Percentiles rank a stretch among this genome's conserved stretches.
Evolutionary conservation across 2,888 invertebrate species (phyloP).

Genomic region (Eupithecia dodoneata): DNA sequence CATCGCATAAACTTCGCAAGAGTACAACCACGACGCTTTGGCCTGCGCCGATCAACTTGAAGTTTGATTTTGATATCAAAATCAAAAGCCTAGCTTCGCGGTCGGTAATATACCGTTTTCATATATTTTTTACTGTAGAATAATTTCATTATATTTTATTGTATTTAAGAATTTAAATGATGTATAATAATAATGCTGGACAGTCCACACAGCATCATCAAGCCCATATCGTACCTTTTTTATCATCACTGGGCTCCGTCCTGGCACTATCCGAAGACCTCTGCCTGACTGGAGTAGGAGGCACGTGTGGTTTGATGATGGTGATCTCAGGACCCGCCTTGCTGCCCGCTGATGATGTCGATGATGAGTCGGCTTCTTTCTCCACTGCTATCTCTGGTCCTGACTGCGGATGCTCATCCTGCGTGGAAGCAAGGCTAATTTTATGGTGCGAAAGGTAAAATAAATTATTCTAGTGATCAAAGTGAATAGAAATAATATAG

Average conservation of each 20-base stretch:
- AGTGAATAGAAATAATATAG: not conserved
- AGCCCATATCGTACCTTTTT: slow-evolving; percentile 60
- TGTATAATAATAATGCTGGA: too few relatives aligned
- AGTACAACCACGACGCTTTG: not conserved
- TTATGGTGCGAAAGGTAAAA: not conserved
- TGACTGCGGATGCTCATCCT: slow-evolving; percentile 77
- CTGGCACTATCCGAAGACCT: slow-evolving; percentile 84
- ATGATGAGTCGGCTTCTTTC: slow-evolving; percentile 70
- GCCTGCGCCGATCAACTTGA: not conserved
- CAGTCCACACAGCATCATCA: too few relatives aligned
- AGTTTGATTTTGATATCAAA: not conserved
- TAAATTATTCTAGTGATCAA: not conserved
- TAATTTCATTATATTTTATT: too few relatives aligned
- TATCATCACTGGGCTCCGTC: slow-evolving; percentile 78
- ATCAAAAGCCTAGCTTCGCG: too few relatives aligned
- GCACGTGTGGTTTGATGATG: slow-evolving; percentile 66
- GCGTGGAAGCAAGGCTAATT: slow-evolving; percentile 21
- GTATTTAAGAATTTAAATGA: too few relatives aligned
- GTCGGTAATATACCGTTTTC: too few relatives aligned
- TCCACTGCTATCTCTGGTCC: slow-evolving; percentile 67
- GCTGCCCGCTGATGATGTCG: slow-evolving; percentile 72
- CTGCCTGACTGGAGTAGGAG: slow-evolving; percentile 74
- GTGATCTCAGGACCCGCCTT: slow-evolving; percentile 74
- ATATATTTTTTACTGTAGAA: too few relatives aligned
- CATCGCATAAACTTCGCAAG: not conserved